Evolutionary conservation across 2,797 vertebrate genomes (phyloP), one percentile per base, ranked within the genome.

Genomic region (Phalloptychus januarius): DNA sequence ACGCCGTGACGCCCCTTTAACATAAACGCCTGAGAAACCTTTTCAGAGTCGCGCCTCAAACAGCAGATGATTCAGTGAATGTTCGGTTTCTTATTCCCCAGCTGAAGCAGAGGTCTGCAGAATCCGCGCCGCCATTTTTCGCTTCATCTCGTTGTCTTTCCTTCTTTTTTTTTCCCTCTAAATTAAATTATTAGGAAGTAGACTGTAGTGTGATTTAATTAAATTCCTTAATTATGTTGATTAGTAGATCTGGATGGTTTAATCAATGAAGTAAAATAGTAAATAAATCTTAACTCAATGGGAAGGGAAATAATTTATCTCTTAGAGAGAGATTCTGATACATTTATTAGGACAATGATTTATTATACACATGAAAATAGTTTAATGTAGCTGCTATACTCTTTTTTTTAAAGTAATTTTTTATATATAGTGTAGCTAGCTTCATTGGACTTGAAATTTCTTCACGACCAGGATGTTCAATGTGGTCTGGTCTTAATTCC

Each of bases 401-500:
- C n/a, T 42, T 40, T 69, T 54, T 23, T 61, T 33, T 58, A 42
- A 7, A 40, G 12, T 44, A 44, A 2, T 44, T 44, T 3, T 15
- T 1, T 45, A 1, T 45, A 15, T 12, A 40, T 67, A 2, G 8
- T 67, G 7, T 40, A 67, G 33, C 36, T 25, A 31, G 61, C 36
- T 52, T 52, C 36, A 69, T 40, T 13, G 20, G 33, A 20, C 16
- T 40, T 7, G 44, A 20, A n/a, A 40, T 46, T n/a, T 15, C 28
- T 67, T 54, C 63, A 70, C 74, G 76, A 23, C 25, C 67, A 45
- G 25, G 28, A 10, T 45, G 67, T n/a, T n/a, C n/a, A n/a, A n/a
- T n/a, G n/a, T n/a, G n/a, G 78, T 75, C 0, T 7, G 75, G 79
- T 85, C 86, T 88, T 88, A 81, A 92, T 92, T 87, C 81, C 75